These are phyloP conservation scores for Tautogolabrus adspersus DNA, from an alignment of 2,113 vertebrate genomes.

Conservation along the genomic window DNA sequence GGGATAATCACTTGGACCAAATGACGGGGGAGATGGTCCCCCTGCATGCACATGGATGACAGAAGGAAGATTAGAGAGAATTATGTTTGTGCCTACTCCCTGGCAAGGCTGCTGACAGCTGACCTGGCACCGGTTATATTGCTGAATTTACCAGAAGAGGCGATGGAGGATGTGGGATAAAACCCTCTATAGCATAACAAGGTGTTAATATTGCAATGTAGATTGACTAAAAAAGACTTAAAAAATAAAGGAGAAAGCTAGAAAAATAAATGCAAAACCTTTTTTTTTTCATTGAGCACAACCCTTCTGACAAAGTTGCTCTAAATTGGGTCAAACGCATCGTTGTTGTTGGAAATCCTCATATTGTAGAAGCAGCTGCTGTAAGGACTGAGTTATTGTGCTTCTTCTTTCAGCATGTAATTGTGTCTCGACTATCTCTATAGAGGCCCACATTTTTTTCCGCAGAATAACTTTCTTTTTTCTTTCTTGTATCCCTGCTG, in stretches of 20 bases:
- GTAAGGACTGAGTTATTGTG: slow-evolving; percentile 40
- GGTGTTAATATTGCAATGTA: slow-evolving; percentile 42
- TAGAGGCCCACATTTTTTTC: slow-evolving; percentile 32
- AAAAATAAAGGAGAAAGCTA: slow-evolving; percentile 17
- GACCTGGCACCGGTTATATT: slow-evolving; percentile 72
- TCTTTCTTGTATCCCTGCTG: slow-evolving; percentile 55
- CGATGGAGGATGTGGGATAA: slow-evolving; percentile 41
- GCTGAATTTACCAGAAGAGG: slow-evolving; percentile 54
- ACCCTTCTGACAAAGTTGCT: slow-evolving; percentile 23
- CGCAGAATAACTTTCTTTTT: slow-evolving; percentile 49
- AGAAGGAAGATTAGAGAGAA: slow-evolving; percentile 81
- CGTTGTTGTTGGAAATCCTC: slow-evolving; percentile 42
- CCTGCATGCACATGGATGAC: slow-evolving; percentile 77
- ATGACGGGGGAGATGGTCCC: slow-evolving; percentile 73
- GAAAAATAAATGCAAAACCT: neutral
- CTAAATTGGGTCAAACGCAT: slow-evolving; percentile 43
- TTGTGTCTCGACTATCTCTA: slow-evolving; percentile 47
- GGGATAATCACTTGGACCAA: slow-evolving; percentile 80
- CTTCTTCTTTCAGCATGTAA: slow-evolving; percentile 57
- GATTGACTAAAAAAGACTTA: slow-evolving; percentile 6
- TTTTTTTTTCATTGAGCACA: slow-evolving; percentile 20
- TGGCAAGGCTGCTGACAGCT: slow-evolving; percentile 74
- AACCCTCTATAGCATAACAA: slow-evolving; percentile 47
- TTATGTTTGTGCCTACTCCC: slow-evolving; percentile 78
- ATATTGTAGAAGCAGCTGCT: slow-evolving; percentile 47